Conservation (phyloP, 2,888 invertebrate genomes). For the Netelia melanura region DNA sequence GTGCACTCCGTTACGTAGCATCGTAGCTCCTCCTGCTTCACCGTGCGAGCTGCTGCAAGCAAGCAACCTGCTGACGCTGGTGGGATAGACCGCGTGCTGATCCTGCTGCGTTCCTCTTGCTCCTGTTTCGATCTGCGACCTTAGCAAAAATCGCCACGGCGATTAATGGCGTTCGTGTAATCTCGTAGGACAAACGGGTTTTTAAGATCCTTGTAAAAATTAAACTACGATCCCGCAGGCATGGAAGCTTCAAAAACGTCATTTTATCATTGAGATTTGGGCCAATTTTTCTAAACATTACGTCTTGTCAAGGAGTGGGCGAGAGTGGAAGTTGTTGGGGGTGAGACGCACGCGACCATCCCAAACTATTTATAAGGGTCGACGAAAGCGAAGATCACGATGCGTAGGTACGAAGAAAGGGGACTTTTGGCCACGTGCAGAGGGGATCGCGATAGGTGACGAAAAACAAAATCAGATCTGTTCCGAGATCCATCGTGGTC, state of each 20-base stretch:
- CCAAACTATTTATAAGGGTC: conserved; percentile 44
- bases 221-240: too few relatives aligned
- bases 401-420: conserved; percentile 45
- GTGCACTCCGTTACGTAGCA: conserved; percentile 41
- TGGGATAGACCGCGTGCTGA: conserved; percentile 56
- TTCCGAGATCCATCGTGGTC: neutral
- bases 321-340: conserved; percentile 9
- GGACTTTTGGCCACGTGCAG: conserved; percentile 61
- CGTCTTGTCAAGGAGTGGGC: neutral
- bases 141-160: conserved; percentile 67
- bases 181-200: neutral
- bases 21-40: conserved; percentile 52
- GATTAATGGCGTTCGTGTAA: too few relatives aligned
- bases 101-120: conserved; percentile 64
- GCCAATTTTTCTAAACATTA: too few relatives aligned
- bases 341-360: conserved; percentile 48
- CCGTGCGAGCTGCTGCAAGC: conserved; percentile 26
- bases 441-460: conserved; percentile 42
- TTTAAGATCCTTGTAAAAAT: neutral
- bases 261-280: too few relatives aligned
- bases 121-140: conserved; percentile 73
- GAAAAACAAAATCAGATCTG: conserved; percentile 39
- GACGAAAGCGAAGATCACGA: conserved; percentile 10
- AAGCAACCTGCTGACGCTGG: conserved; percentile 67
- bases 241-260: too few relatives aligned